phyloP scores from a whole-genome alignment of 2,113 vertebrate genomes.

The Serinus canaria region DNA sequence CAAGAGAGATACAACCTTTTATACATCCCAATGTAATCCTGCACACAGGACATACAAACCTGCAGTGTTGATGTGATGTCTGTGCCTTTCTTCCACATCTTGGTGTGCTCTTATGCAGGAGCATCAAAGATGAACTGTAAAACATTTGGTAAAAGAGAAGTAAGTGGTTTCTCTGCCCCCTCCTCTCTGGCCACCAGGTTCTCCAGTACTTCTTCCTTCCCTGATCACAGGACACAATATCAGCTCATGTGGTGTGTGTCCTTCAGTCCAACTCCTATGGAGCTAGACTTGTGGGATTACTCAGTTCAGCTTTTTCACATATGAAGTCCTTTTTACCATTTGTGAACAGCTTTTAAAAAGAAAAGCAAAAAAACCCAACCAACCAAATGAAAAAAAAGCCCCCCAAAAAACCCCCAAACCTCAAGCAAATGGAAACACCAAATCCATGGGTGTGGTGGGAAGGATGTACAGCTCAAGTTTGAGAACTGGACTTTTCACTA shows the following conservation, averaged over 20 bases:
- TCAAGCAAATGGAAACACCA: background rate
- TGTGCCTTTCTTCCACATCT: background rate
- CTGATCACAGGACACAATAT: background rate
- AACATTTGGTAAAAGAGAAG: background rate
- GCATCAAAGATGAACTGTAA: background rate
- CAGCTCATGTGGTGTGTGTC: accelerated
- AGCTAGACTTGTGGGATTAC: background rate
- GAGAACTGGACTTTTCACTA: background rate
- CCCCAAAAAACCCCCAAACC: accelerated
- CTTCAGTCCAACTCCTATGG: background rate
- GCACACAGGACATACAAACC: no score
- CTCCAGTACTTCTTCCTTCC: background rate
- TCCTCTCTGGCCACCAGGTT: background rate
- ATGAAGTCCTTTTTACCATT: background rate
- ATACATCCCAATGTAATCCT: background rate
- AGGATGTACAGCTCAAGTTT: background rate
- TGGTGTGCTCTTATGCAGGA: background rate
- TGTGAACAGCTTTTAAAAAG: background rate
- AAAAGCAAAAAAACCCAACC: background rate
- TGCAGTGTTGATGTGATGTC: background rate
- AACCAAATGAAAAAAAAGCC: accelerated
- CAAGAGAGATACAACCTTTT: background rate
- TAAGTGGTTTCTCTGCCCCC: background rate
- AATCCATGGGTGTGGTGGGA: accelerated
- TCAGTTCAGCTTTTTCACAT: background rate